These are phyloP conservation scores for Bombus fervidus DNA, from an alignment of 1,140 invertebrate genomes.

Conservation along the genomic window DNA sequence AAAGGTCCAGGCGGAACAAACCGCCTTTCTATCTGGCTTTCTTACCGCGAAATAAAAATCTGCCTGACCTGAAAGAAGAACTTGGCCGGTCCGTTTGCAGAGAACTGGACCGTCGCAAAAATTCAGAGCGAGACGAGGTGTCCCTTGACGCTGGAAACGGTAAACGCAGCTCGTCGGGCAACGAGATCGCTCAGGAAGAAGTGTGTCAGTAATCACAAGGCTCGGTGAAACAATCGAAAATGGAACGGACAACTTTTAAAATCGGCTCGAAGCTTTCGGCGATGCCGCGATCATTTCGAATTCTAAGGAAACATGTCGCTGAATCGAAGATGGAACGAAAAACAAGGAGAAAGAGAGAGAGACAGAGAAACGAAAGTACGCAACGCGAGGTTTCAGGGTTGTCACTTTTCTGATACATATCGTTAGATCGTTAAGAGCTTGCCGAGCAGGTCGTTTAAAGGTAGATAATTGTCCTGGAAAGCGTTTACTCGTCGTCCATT, in stretches of 20 bases:
- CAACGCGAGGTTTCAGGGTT: conserved; percentile 42
- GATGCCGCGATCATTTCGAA: not conserved
- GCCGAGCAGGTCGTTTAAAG: conserved; percentile 34
- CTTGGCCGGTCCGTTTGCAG: not conserved
- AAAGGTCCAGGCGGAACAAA: not conserved
- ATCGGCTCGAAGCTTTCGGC: not conserved
- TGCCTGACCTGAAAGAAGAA: not conserved
- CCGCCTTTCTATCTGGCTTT: not conserved
- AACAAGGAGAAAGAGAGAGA: not conserved
- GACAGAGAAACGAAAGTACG: not conserved
- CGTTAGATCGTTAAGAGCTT: conserved; percentile 49
- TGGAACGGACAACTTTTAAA: not conserved
- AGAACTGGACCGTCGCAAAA: conserved; percentile 44
- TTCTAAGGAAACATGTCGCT: not conserved
- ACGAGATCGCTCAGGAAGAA: conserved; percentile 2
- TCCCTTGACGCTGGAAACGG: conserved; percentile 8
- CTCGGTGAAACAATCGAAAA: not conserved
- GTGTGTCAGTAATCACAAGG: not conserved
- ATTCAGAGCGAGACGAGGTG: conserved; percentile 43
- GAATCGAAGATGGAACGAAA: not conserved
- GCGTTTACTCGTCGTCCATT: conserved; percentile 26
- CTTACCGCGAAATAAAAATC: conserved; percentile 10
- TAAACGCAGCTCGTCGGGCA: conserved; percentile 25
- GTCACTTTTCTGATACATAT: conserved; percentile 57
- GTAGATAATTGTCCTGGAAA: conserved; percentile 34